Percentiles rank a stretch among this genome's conserved stretches.
Conservation (phyloP, 2,888 invertebrate species). For the Leptinotarsa rubiginosa region DNA sequence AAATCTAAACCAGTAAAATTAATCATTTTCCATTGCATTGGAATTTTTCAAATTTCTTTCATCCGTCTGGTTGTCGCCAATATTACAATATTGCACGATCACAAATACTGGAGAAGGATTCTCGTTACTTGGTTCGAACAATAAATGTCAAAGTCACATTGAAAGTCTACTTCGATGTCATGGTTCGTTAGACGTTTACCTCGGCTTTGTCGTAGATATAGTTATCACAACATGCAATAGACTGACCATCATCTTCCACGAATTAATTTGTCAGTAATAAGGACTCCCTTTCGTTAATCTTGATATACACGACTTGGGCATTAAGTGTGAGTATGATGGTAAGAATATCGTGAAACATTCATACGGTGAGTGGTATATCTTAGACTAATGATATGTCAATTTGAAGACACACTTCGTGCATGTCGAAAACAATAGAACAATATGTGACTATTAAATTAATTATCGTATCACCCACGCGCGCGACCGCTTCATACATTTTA, state of each 20-base stretch:
- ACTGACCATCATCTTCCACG: background rate
- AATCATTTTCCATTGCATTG: too few relatives aligned
- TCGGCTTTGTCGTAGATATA: background rate
- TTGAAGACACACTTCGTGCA: conserved; percentile 55
- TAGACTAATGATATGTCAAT: conserved; percentile 57
- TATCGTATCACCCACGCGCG: conserved; percentile 46
- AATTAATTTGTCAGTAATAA: conserved; percentile 9
- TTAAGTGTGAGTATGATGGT: conserved; percentile 15
- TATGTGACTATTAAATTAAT: conserved; percentile 52
- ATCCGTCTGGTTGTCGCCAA: too few relatives aligned
- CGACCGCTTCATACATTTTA: conserved; percentile 40
- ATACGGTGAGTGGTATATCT: conserved; percentile 38
- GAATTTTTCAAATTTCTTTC: too few relatives aligned
- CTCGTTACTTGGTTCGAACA: background rate
- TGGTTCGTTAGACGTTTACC: background rate
- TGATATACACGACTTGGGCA: conserved; percentile 14
- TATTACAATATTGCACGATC: too few relatives aligned
- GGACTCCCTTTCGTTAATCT: conserved; percentile 17
- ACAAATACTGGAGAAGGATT: background rate
- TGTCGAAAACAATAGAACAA: conserved; percentile 55
- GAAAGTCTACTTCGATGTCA: background rate
- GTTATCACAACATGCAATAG: background rate
- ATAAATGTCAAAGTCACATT: background rate
- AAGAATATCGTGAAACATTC: conserved; percentile 19
- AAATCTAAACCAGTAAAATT: too few relatives aligned